These are phyloP conservation scores for Perognathus longimembris DNA, from an alignment of 2,113 vertebrate genomes.

Conservation along the genomic window DNA sequence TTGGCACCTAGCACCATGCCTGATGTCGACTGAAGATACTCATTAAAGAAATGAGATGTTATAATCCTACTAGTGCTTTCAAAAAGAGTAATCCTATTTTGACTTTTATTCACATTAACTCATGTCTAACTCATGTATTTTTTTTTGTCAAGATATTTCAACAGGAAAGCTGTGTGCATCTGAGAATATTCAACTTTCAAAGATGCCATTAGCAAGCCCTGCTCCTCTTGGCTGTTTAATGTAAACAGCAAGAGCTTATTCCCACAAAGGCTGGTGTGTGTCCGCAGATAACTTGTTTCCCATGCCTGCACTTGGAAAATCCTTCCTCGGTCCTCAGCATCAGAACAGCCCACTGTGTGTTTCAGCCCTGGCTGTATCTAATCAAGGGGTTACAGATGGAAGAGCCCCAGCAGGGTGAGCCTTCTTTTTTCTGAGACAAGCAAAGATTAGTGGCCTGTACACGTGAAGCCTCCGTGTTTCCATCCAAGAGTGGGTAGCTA, in stretches of 20 bases:
- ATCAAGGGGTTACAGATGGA: constrained; percentile 17
- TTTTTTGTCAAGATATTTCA: neutral
- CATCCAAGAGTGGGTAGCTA: neutral
- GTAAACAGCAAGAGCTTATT: neutral
- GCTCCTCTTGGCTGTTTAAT: neutral
- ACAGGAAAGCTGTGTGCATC: neutral
- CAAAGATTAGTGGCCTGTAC: constrained; percentile 45
- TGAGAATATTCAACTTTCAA: neutral
- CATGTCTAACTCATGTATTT: neutral
- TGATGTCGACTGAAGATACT: neutral
- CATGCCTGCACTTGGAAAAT: neutral
- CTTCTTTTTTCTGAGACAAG: constrained; percentile 18
- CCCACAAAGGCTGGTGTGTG: neutral
- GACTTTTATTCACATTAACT: constrained; percentile 38
- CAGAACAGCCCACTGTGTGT: neutral
- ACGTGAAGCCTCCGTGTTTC: constrained; percentile 14
- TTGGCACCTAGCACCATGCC: neutral
- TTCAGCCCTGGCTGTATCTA: constrained; percentile 37
- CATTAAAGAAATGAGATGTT: neutral
- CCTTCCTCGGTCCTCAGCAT: neutral
- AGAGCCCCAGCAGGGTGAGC: neutral
- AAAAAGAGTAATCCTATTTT: constrained; percentile 14
- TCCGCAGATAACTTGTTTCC: constrained; percentile 3
- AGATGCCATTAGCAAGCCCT: neutral
- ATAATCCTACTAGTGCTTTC: neutral